Conservation (phyloP, 2,113 vertebrate genomes). For the Semnopithecus entellus region DNA sequence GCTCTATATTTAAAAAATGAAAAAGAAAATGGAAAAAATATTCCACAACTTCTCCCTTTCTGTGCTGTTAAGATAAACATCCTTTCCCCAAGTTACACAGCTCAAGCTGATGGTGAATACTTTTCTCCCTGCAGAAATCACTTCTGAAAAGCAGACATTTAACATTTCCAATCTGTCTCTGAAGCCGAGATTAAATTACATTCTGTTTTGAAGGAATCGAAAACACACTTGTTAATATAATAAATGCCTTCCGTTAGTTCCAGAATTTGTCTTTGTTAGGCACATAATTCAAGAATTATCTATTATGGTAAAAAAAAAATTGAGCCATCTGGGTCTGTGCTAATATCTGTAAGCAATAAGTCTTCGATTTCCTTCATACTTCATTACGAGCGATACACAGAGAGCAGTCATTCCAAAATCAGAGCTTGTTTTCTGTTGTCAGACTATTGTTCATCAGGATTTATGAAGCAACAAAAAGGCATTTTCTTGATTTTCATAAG, state of each 20-base stretch:
- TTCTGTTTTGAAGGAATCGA: constrained; percentile 78
- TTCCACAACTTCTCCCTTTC: constrained; percentile 65
- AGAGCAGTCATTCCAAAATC: constrained; percentile 76
- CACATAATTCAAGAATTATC: constrained; percentile 81
- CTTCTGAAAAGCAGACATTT: constrained; percentile 68
- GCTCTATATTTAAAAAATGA: constrained; percentile 71
- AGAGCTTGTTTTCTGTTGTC: constrained; percentile 71
- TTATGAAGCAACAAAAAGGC: constrained; percentile 56
- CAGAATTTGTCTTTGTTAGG: constrained; percentile 78
- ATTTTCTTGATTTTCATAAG: constrained; percentile 67
- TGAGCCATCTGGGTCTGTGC: constrained; percentile 71
- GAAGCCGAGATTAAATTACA: constrained; percentile 78
- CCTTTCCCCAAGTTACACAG: constrained; percentile 54
- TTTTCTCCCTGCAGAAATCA: constrained; percentile 63
- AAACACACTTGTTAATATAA: constrained; percentile 80
- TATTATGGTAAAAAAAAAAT: constrained; percentile 72
- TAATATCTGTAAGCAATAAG: constrained; percentile 77
- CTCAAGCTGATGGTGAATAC: constrained; percentile 18
- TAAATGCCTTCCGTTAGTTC: constrained; percentile 75
- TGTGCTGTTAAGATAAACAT: constrained; percentile 70
- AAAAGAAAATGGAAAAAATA: constrained; percentile 58
- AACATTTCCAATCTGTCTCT: constrained; percentile 75
- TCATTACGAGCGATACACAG: constrained; percentile 60
- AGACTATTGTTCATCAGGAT: constrained; percentile 63
- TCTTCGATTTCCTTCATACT: constrained; percentile 77